Evolutionary conservation across 2,113 vertebrate genomes (phyloP).

Genomic region (Hypocryptadius cinnamomeus): DNA sequence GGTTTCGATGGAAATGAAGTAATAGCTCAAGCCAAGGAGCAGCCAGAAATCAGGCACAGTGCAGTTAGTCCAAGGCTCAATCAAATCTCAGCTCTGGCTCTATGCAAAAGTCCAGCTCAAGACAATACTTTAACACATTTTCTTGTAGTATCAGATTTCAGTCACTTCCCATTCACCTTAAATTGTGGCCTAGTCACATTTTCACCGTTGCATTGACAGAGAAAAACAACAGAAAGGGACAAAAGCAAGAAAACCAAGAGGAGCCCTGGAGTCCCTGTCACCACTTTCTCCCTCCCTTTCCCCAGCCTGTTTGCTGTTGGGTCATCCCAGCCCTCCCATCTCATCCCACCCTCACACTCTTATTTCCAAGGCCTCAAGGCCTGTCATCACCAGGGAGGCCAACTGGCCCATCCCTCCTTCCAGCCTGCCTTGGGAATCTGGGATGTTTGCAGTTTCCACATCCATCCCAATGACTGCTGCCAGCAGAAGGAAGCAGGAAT

Average conservation of each 20-base stretch:
- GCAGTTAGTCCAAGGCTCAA: neutral
- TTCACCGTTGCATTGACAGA: neutral
- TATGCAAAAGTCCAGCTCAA: neutral
- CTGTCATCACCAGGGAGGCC: slow-evolving; percentile 9
- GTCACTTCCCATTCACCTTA: slow-evolving; percentile 8
- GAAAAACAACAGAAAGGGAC: neutral
- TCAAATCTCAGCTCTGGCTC: neutral
- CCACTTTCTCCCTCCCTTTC: neutral
- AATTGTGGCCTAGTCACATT: neutral
- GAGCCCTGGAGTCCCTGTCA: slow-evolving; percentile 1
- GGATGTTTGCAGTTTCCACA: neutral
- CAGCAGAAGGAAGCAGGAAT: neutral
- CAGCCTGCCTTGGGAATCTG: neutral
- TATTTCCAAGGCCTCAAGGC: neutral
- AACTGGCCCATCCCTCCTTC: neutral
- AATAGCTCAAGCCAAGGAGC: neutral
- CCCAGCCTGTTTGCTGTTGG: neutral
- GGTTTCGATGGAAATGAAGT: neutral
- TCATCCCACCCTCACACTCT: neutral
- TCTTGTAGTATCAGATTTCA: neutral
- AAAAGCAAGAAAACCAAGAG: neutral
- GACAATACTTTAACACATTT: neutral
- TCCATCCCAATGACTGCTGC: neutral
- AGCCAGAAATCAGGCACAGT: neutral
- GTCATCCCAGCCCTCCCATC: neutral